phyloP scores from a whole-genome alignment of 2,888 invertebrate genomes.

The Drosophila rellima region DNA sequence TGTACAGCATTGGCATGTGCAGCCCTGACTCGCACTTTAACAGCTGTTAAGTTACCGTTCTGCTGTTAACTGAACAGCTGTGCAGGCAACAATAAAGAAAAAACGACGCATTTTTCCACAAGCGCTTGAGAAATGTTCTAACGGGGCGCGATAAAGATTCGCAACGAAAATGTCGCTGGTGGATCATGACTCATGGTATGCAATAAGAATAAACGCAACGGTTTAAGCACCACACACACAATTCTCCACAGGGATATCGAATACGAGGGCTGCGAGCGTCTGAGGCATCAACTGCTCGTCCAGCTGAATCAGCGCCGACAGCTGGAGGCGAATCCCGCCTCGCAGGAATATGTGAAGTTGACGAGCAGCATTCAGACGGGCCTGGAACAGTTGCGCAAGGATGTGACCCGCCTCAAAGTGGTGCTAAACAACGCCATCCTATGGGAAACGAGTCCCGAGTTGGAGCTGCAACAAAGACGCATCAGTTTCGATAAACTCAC shows the following conservation, averaged over 20 bases:
- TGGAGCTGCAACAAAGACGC: constrained; percentile 88
- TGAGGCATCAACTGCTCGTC: constrained; percentile 88
- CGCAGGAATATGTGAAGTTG: constrained; percentile 86
- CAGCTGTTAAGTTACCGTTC: too few relatives aligned
- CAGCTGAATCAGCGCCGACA: constrained; percentile 87
- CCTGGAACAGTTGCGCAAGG: constrained; percentile 88
- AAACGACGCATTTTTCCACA: constrained; percentile 36
- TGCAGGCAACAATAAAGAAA: constrained; percentile 23
- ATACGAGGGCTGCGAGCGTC: constrained; percentile 89
- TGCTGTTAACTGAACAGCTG: constrained; percentile 45
- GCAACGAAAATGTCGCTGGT: constrained; percentile 82
- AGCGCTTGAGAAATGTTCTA: constrained; percentile 40
- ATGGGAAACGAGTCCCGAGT: constrained; percentile 68
- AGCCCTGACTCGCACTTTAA: constrained; percentile 1
- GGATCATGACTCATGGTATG: constrained; percentile 85
- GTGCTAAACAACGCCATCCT: constrained; percentile 87
- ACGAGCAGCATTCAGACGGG: constrained; percentile 88
- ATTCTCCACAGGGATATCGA: constrained; percentile 87
- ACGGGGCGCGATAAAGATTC: constrained; percentile 27
- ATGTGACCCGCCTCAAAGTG: constrained; percentile 87
- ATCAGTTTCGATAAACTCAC: constrained; percentile 88
- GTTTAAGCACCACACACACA: neutral
- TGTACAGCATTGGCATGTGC: neutral
- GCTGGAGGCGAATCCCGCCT: constrained; percentile 74
- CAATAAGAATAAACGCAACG: neutral